A percentile compares a stretch with the other conserved stretches of the same genome.
Conservation (phyloP, 1,140 invertebrate species). For the Lerema accius region DNA sequence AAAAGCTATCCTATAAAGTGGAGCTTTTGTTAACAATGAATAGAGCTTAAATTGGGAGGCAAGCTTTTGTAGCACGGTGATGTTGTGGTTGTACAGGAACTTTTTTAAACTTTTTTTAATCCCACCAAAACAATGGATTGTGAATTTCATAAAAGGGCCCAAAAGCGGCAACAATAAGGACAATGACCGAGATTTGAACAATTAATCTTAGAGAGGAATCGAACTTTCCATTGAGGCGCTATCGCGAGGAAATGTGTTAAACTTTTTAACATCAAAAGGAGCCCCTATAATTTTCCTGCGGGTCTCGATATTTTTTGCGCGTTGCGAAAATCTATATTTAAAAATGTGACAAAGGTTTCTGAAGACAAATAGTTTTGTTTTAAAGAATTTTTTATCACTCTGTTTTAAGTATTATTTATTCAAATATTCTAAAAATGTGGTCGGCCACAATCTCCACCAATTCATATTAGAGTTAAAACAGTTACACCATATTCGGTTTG, state of each 20-base stretch:
- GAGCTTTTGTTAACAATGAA: conserved; percentile 30
- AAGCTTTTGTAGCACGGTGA: conserved; percentile 11
- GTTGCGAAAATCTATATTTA: conserved; percentile 4
- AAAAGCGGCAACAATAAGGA: conserved; percentile 58
- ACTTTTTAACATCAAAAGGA: conserved; percentile 24
- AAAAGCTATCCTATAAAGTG: conserved; percentile 42
- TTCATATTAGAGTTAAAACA: too few relatives aligned
- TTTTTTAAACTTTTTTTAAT: conserved; percentile 69
- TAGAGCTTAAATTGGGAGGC: conserved; percentile 39
- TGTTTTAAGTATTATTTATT: too few relatives aligned
- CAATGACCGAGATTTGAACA: conserved; percentile 67
- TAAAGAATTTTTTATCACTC: too few relatives aligned
- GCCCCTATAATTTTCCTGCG: conserved; percentile 27
- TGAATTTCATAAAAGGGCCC: conserved; percentile 67
- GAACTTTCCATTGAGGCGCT: conserved; percentile 42
- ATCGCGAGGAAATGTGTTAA: conserved; percentile 19
- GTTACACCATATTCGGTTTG: too few relatives aligned
- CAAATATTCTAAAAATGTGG: too few relatives aligned
- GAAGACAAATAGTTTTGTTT: too few relatives aligned
- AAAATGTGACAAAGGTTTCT: not conserved
- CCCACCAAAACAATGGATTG: conserved; percentile 69
- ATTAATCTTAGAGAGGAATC: conserved; percentile 73
- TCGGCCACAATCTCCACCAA: too few relatives aligned
- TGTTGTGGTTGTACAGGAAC: conserved; percentile 45
- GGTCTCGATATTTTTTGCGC: conserved; percentile 12